Evolutionary conservation across 2,888 invertebrate genomes (phyloP).

Genomic region (Emmelina monodactyla): DNA sequence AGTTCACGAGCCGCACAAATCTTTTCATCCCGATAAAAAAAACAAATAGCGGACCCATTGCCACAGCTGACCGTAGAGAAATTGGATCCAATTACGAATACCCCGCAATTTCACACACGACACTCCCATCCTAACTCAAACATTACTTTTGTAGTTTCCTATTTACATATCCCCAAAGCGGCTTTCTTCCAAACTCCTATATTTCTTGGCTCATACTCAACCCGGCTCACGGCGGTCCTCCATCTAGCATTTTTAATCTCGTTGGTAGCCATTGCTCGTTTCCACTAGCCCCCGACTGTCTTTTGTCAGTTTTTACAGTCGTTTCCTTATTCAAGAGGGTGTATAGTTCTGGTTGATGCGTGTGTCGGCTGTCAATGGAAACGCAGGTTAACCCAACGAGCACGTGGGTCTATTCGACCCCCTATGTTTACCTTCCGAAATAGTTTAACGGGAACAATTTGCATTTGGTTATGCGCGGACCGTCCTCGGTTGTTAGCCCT

Average conservation of each 20-base stretch:
- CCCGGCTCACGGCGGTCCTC: conserved; percentile 46
- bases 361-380: no score
- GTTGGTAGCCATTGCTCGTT: conserved; percentile 55
- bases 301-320: no score
- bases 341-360: no score
- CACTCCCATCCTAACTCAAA: conserved; percentile 29
- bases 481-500: conserved; percentile 59
- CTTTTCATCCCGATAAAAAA: no score
- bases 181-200: conserved; percentile 59
- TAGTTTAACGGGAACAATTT: conserved; percentile 66
- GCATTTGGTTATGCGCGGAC: conserved; percentile 61
- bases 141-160: conserved; percentile 59
- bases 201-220: conserved; percentile 49
- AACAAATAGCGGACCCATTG: no score
- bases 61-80: conserved; percentile 13
- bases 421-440: conserved; percentile 64
- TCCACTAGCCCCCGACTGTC: no score
- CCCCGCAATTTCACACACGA: conserved; percentile 26
- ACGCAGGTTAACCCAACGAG: no score
- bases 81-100: conserved; percentile 29
- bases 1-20: no score
- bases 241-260: conserved; percentile 65
- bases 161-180: conserved; percentile 63
- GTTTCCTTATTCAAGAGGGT: no score
- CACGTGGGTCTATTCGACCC: conserved; percentile 47